These are phyloP conservation scores for Sebastes cheni DNA, from an alignment of 2,797 vertebrate species.

Conservation along the genomic window DNA sequence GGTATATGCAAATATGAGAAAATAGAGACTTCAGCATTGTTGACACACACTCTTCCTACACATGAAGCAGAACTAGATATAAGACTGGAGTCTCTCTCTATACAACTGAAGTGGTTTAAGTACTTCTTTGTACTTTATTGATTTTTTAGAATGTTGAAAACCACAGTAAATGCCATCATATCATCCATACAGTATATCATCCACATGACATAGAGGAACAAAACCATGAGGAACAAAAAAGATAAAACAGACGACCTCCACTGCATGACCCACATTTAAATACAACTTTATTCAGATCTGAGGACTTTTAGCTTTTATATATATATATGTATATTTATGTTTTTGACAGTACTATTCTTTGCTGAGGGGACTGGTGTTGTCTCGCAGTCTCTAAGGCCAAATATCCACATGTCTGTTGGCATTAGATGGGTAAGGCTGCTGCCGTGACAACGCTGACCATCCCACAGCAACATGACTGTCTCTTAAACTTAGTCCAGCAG, in stretches of 20 bases:
- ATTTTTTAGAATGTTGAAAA: conserved; percentile 77
- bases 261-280: conserved; percentile 83
- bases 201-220: conserved; percentile 76
- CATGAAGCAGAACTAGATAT: conserved; percentile 50
- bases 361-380: conserved; percentile 53
- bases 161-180: conserved; percentile 82
- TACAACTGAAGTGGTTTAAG: conserved; percentile 57
- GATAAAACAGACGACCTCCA: conserved; percentile 76
- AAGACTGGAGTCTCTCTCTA: conserved; percentile 45
- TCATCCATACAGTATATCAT: conserved; percentile 81
- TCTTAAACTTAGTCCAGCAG: conserved; percentile 48
- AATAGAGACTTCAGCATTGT: conserved; percentile 69
- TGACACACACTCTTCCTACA: conserved; percentile 60
- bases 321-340: conserved; percentile 61
- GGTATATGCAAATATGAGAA: conserved; percentile 75
- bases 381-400: conserved; percentile 73
- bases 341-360: conserved; percentile 64
- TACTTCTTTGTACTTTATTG: conserved; percentile 80
- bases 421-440: conserved; percentile 66
- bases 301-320: conserved; percentile 73
- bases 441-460: conserved; percentile 52
- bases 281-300: conserved; percentile 84
- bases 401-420: conserved; percentile 66
- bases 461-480: conserved; percentile 40
- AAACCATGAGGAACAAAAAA: conserved; percentile 66